Evolutionary conservation across 2,888 invertebrate species (phyloP), one percentile per base, ranked within the genome.

Genomic region (Capitulum mitella): DNA sequence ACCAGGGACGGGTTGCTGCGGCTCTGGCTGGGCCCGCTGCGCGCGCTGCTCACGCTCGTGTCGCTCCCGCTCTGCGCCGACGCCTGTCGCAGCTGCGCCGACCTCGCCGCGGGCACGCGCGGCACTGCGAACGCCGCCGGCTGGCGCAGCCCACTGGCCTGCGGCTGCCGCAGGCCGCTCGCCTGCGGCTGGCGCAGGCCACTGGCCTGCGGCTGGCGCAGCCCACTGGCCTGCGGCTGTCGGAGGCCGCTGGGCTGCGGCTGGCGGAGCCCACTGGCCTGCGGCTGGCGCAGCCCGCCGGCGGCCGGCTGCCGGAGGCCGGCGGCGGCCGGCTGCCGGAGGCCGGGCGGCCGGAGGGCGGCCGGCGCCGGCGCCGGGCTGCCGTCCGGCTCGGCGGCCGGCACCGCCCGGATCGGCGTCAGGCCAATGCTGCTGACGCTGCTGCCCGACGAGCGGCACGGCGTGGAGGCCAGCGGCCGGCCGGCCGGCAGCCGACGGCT

Each of bases 391-490:
- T 3, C 22, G 2, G 26, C 54, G 26, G n/a, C n/a, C 6, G 54
- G 54, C 26, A n/a, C 5, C 19, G 14, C 26, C 26, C 54, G 54
- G 70, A 70, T 70, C 34, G 70, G 70, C 22, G 70, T 70, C 34
- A 70, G 3, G 37, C 70, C 70, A 1, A 70, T 37, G 32, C 70
- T 70, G 70, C 70, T 70, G 70, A 37, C 70, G 70, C 70, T 70
- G 70, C 70, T 70, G 37, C 70, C 70, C 16, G 2, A 22, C 37
- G 70, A 70, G 34, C 29, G 70, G 22, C 22, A 37, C 37, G 70
- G 70, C 1, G 70, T 70, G 70, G 70, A 70, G 37, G 70, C 37
- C 22, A 70, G 70, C 54, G 54, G 54, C 54, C 26, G 54, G 54
- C 6, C 5, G 54, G 54, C 22, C 5, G 54, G 22, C 22, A 54